Evolutionary conservation across 2,888 invertebrate species (phyloP).

Genomic region (Orchesellides sinensis): DNA sequence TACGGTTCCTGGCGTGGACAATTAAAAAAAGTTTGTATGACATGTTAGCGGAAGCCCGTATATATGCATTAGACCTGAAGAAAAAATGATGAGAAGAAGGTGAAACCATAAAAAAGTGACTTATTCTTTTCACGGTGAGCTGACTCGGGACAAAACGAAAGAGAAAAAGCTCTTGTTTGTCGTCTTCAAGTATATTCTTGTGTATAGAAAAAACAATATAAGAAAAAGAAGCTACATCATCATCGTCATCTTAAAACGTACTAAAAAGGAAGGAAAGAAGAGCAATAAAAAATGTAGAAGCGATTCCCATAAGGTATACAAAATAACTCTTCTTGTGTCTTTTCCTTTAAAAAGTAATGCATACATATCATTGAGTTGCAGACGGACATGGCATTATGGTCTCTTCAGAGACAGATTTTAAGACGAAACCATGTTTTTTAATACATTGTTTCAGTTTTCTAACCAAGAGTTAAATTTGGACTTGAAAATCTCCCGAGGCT

Average conservation of each 20-base stretch:
- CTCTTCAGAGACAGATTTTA: too few relatives aligned
- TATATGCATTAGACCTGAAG: neutral
- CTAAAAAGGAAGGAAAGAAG: neutral
- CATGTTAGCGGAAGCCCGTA: neutral
- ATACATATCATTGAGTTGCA: too few relatives aligned
- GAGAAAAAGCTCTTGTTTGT: neutral
- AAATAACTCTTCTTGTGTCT: too few relatives aligned
- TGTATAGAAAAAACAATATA: slow-evolving; percentile 6
- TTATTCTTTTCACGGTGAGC: slow-evolving; percentile 13
- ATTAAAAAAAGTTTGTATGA: too few relatives aligned
- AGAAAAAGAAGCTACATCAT: neutral
- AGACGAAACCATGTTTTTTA: too few relatives aligned
- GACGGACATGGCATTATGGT: neutral
- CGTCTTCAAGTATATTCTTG: neutral
- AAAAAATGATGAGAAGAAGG: neutral
- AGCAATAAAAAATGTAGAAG: too few relatives aligned
- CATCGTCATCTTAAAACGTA: neutral
- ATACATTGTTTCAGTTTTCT: too few relatives aligned
- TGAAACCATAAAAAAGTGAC: slow-evolving; percentile 5
- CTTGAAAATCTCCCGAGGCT: too few relatives aligned
- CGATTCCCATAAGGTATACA: too few relatives aligned
- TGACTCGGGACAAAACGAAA: neutral
- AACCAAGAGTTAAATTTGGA: too few relatives aligned
- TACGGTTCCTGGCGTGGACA: too few relatives aligned
- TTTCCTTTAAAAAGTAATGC: too few relatives aligned